Conservation (phyloP, 2,797 vertebrate species). For the Vespertilio murinus region DNA sequence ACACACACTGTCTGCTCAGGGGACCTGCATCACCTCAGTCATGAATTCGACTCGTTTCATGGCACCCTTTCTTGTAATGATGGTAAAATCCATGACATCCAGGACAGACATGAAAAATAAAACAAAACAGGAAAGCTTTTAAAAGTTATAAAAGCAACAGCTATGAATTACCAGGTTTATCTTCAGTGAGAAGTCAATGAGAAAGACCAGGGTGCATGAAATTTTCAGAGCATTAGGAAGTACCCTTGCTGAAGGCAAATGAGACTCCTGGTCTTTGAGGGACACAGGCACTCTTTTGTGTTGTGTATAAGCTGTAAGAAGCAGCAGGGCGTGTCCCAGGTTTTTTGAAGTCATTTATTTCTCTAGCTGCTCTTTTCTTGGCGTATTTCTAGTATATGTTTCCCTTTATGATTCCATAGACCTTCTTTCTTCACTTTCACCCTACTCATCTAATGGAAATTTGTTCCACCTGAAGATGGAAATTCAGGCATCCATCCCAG, state of each 20-base stretch:
- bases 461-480: neutral
- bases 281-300: neutral
- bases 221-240: neutral
- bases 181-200: neutral
- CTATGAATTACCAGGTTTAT: neutral
- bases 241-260: neutral
- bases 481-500: neutral
- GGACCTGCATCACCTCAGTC: slow-evolving; percentile 47
- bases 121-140: neutral
- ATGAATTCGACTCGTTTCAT: slow-evolving; percentile 68
- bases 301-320: neutral
- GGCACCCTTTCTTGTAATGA: slow-evolving; percentile 54
- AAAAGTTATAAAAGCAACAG: neutral
- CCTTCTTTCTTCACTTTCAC: neutral
- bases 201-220: neutral
- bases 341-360: neutral
- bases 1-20: slow-evolving; percentile 71
- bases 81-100: slow-evolving; percentile 22
- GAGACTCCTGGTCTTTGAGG: neutral
- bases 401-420: neutral
- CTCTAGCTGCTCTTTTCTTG: neutral
- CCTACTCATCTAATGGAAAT: neutral
- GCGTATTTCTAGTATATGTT: neutral
- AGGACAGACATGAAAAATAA: neutral
- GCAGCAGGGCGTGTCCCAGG: neutral